A percentile compares a stretch with the other conserved stretches of the same genome.
phyloP scores from a whole-genome alignment of 1,140 invertebrate species.

The Spodoptera litura region DNA sequence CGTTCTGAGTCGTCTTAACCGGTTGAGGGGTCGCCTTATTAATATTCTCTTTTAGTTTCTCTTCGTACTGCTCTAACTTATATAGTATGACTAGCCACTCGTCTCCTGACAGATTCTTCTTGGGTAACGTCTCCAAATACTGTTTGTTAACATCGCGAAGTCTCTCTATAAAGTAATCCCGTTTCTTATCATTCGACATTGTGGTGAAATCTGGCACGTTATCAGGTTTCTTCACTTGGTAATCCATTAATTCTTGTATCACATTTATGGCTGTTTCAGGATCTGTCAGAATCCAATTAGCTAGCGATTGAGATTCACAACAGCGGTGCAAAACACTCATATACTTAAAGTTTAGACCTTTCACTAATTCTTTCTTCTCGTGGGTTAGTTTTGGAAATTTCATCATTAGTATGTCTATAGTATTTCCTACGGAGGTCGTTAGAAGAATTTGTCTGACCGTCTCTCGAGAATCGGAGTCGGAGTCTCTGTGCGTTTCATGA shows the following conservation, averaged over 20 bases:
- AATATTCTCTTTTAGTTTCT: conserved; percentile 72
- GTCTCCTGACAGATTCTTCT: conserved; percentile 72
- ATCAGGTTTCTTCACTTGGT: conserved; percentile 66
- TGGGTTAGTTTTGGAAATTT: conserved; percentile 72
- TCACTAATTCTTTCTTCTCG: conserved; percentile 71
- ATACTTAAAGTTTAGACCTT: conserved; percentile 78
- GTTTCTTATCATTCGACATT: conserved; percentile 66
- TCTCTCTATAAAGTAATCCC: conserved; percentile 73
- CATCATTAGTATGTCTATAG: conserved; percentile 77
- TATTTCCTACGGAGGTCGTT: conserved; percentile 69
- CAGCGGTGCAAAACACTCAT: conserved; percentile 72
- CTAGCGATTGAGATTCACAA: conserved; percentile 71
- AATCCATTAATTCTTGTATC: conserved; percentile 71
- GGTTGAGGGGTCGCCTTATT: conserved; percentile 60
- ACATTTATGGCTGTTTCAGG: conserved; percentile 73
- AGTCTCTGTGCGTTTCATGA: conserved; percentile 56
- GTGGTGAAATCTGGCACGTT: conserved; percentile 68
- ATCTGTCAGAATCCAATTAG: conserved; percentile 71
- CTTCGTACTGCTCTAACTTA: conserved; percentile 75
- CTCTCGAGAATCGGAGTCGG: conserved; percentile 68
- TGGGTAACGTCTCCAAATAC: conserved; percentile 77
- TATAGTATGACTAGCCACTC: conserved; percentile 82
- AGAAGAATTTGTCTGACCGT: conserved; percentile 70
- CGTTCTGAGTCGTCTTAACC: conserved; percentile 61
- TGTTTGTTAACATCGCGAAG: conserved; percentile 75